Evolutionary conservation across 2,113 vertebrate genomes (phyloP).

Genomic region (Spea multiplicata): DNA sequence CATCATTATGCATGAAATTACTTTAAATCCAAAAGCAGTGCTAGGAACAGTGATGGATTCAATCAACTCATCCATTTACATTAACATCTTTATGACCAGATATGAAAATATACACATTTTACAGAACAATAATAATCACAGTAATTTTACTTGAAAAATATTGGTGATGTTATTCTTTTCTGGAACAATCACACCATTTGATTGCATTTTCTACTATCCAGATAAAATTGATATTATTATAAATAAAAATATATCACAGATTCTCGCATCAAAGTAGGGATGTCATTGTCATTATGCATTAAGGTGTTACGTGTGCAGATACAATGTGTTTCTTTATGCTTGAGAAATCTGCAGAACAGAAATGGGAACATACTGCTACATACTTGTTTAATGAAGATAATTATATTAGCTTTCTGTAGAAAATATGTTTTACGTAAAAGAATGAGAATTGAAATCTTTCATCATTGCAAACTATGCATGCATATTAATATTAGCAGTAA

Average conservation of each 20-base stretch:
- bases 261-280: constrained; percentile 22
- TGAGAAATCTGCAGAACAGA: constrained; percentile 8
- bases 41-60: constrained; percentile 39
- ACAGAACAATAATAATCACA: constrained; percentile 37
- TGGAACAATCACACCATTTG: constrained; percentile 27
- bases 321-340: constrained; percentile 31
- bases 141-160: constrained; percentile 19
- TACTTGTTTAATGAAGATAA: constrained; percentile 14
- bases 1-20: constrained; percentile 31
- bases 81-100: constrained; percentile 44
- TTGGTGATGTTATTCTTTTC: constrained; percentile 34
- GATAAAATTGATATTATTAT: constrained; percentile 39
- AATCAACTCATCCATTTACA: constrained; percentile 44
- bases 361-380: constrained; percentile 6
- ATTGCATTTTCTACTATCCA: constrained; percentile 41
- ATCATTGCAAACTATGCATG: too few species aligned
- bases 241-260: constrained; percentile 32
- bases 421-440: too few species aligned
- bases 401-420: background rate
- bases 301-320: constrained; percentile 13
- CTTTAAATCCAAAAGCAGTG: constrained; percentile 34
- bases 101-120: constrained; percentile 45
- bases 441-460: too few species aligned
- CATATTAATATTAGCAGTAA: too few species aligned
- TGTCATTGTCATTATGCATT: constrained; percentile 24